Evolutionary conservation across 2,797 vertebrate species (phyloP).

Genomic region (Jordanella pulchra): DNA sequence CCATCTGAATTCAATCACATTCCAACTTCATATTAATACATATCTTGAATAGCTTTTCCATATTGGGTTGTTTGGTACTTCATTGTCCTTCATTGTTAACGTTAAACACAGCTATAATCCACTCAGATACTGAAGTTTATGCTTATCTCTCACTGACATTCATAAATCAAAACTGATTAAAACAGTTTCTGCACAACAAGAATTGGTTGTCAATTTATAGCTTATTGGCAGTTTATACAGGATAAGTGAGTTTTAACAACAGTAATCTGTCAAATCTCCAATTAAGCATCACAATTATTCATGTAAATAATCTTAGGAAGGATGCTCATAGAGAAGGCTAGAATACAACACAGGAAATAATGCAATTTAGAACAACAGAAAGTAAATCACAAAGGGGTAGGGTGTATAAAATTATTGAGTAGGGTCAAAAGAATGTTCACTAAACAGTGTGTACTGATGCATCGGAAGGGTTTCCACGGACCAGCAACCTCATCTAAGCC

Average conservation of each 20-base stretch:
- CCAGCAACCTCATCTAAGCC: neutral
- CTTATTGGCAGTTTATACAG: neutral
- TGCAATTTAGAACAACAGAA: neutral
- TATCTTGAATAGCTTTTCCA: slow-evolving; percentile 26
- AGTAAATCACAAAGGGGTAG: neutral
- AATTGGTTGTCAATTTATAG: neutral
- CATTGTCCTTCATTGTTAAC: slow-evolving; percentile 20
- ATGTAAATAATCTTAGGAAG: no score
- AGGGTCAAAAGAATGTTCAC: no score
- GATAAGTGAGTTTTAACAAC: no score
- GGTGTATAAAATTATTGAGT: neutral
- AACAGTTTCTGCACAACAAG: neutral
- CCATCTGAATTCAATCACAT: slow-evolving; percentile 28
- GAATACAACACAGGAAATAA: no score
- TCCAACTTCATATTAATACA: slow-evolving; percentile 33
- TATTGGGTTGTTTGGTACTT: neutral
- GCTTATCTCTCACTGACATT: neutral
- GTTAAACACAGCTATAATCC: neutral
- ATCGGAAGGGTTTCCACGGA: neutral
- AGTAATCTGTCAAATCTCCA: no score
- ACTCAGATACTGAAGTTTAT: neutral
- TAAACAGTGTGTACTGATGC: neutral
- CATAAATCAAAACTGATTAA: neutral
- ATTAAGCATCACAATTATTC: no score
- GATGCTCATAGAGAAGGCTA: no score